phyloP scores from a whole-genome alignment of 2,113 vertebrate genomes.

The Alexandromys fortis region DNA sequence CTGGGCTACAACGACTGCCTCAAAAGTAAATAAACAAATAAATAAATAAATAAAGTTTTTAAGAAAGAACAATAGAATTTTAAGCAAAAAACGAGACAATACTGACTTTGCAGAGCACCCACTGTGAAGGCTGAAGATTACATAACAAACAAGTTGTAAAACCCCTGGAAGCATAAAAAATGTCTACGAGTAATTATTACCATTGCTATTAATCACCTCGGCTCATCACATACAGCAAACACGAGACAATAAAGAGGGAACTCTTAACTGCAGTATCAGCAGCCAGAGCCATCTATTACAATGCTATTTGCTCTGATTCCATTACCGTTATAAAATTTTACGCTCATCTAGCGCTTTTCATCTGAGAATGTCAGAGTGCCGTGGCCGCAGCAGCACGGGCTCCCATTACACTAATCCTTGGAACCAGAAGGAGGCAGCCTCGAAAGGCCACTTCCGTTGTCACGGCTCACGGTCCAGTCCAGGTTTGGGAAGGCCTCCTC shows the following conservation, averaged over 20 bases:
- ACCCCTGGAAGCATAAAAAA: constrained; percentile 69
- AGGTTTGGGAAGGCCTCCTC: background rate
- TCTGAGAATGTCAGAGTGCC: constrained; percentile 72
- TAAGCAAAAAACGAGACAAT: background rate
- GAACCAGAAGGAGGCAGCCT: background rate
- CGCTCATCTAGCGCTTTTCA: constrained; percentile 76
- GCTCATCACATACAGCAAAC: constrained; percentile 78
- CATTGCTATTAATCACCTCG: constrained; percentile 79
- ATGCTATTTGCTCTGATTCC: constrained; percentile 66
- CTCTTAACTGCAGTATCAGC: constrained; percentile 74
- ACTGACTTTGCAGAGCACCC: constrained; percentile 4
- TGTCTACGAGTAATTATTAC: constrained; percentile 73
- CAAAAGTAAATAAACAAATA: too few relatives aligned
- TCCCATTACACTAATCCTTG: constrained; percentile 72
- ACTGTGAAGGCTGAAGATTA: constrained; percentile 70
- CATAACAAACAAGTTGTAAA: constrained; percentile 72
- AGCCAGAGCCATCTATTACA: constrained; percentile 68
- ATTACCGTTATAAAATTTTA: constrained; percentile 81
- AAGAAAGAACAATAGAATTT: background rate
- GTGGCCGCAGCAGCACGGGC: constrained; percentile 47
- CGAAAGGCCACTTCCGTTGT: background rate
- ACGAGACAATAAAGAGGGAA: constrained; percentile 73
- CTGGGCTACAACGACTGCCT: background rate
- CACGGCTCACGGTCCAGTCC: background rate
- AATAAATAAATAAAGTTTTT: too few relatives aligned